Conservation (phyloP, 2,797 vertebrate species). For the Pangasius larnaudii region DNA sequence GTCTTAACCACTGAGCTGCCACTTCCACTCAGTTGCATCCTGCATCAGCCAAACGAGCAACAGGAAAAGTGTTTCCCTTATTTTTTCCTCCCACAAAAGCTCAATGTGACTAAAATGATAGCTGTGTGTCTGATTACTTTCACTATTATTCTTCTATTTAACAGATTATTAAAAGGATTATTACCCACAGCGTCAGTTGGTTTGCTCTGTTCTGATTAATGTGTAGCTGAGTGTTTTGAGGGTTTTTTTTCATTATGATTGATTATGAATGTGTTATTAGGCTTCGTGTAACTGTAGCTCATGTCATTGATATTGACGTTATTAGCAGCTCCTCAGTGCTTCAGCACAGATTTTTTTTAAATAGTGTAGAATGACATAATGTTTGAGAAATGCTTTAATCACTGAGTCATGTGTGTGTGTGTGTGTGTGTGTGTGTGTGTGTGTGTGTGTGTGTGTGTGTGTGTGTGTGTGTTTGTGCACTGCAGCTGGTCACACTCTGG, state of each 20-base stretch:
- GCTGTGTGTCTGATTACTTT: too few species aligned
- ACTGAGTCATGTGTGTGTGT: slow-evolving; percentile 6
- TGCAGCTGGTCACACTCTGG: slow-evolving; percentile 87
- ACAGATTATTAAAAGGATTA: neutral
- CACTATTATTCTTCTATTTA: neutral
- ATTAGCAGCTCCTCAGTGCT: neutral
- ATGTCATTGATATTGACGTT: neutral
- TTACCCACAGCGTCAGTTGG: neutral
- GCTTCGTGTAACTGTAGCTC: too few species aligned
- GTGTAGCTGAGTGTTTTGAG: neutral
- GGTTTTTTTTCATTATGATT: neutral
- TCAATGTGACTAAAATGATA: neutral
- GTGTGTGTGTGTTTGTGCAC: slow-evolving; percentile 33
- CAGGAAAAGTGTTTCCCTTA: too few species aligned
- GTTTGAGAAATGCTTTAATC: neutral
- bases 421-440: slow-evolving; percentile 43
- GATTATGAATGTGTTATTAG: neutral
- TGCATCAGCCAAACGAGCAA: too few species aligned
- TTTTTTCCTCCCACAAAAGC: neutral
- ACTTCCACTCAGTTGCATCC: too few species aligned
- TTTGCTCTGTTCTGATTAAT: neutral
- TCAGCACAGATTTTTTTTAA: neutral
- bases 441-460: slow-evolving; percentile 31
- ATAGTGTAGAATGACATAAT: neutral
- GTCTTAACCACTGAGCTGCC: too few species aligned